Conservation (phyloP, 2,888 invertebrate genomes). For the Lasioglossum morio region DNA sequence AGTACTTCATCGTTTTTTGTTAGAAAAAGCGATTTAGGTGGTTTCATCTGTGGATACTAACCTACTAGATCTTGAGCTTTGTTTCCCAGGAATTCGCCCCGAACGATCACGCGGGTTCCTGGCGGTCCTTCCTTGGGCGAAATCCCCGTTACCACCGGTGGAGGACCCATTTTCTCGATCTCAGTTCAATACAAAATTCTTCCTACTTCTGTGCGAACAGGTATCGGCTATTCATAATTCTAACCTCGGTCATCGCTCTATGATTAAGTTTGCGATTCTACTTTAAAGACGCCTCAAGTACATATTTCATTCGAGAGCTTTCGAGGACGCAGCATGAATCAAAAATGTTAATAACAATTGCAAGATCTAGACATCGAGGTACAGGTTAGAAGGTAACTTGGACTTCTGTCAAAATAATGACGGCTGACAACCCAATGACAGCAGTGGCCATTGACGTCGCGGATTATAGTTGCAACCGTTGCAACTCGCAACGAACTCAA, state of each 20-base stretch:
- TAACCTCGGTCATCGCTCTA: constrained; percentile 33
- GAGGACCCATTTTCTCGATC: constrained; percentile 87
- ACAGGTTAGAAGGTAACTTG: neutral
- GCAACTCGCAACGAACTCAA: too few relatives aligned
- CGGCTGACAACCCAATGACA: constrained; percentile 34
- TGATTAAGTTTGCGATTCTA: neutral
- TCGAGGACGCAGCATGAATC: neutral
- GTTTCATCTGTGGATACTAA: constrained; percentile 80
- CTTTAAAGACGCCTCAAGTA: neutral
- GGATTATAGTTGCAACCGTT: neutral
- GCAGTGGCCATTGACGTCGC: constrained; percentile 7
- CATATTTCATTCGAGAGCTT: neutral
- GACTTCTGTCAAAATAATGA: constrained; percentile 13
- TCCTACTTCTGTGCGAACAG: constrained; percentile 28
- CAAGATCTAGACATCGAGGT: neutral
- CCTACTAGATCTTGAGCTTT: constrained; percentile 94
- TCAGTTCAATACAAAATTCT: constrained; percentile 23
- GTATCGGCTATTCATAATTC: constrained; percentile 36
- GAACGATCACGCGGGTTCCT: constrained; percentile 96
- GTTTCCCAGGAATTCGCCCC: constrained; percentile 97
- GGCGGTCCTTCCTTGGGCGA: constrained; percentile 99
- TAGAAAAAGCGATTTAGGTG: neutral
- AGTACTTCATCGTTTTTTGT: neutral
- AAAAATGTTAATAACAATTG: neutral
- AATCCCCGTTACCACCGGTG: constrained; percentile 97